Evolutionary conservation across 2,797 vertebrate species (phyloP), one percentile per base, ranked within the genome.

Genomic region (Toxotes lorentzi): DNA sequence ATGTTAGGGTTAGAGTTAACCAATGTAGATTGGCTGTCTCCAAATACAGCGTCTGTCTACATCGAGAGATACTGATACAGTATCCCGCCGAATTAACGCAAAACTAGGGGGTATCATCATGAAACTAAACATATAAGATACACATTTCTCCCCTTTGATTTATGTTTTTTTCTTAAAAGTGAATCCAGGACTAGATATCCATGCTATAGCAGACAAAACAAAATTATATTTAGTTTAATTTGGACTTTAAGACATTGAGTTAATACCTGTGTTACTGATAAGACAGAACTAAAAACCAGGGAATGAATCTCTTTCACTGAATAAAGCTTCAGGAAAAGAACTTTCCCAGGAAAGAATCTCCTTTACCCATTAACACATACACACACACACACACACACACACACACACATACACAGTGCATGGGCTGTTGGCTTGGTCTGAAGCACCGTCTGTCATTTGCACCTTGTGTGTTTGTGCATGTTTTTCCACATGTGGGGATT

Each of bases 291-390:
- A 21, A 71, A 71, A 47, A 35, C 11, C 8, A 10, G n/a, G 23
- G 11, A 19, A 67, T 21, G 21, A 34, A 76, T 34, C n/a, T 14
- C 21, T 41, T 17, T 10, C 56, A 32, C 7, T 5, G 19, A 17
- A 47, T 35, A 50, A 70, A 66, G n/a, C 43, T 45, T 38, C 51
- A 63, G 32, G 43, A 56, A 70, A 16, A 75, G 24, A 7, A 48
- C 56, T 48, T 24, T 64, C 27, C 23, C 14, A 11, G 11, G 43
- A 50, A 60, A 54, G 51, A 54, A 54, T 54, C 23, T 27, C 13
- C 53, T 17, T 30, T 30, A 5, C 53, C 27, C 8, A 32, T 56
- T 54, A 27, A 60, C 58, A 41, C 35, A 40, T 9, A 21, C 30
- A 48, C 56, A 38, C 24, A 56, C n/a, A 32, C 7, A 43, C 34